A percentile compares a stretch with the other conserved stretches of the same genome.
Conservation (phyloP, 2,888 invertebrate genomes). For the Pachycephus smyrnensis region DNA sequence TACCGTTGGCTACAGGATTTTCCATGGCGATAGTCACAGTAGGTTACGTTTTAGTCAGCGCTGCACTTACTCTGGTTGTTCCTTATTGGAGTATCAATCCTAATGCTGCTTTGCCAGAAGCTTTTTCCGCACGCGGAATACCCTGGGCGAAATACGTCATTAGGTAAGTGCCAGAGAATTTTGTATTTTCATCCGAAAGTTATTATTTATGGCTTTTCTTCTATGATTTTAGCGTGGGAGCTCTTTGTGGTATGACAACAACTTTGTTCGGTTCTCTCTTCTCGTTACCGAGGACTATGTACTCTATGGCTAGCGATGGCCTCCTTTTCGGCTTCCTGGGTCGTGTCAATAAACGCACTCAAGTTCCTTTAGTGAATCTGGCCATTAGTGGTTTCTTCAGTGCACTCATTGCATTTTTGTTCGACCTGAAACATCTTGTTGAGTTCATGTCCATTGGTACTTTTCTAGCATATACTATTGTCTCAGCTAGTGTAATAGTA, state of each 20-base stretch:
- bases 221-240: slow-evolving; percentile 74
- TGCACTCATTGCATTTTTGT: slow-evolving; percentile 83
- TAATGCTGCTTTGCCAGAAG: slow-evolving; percentile 84
- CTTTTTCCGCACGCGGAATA: slow-evolving; percentile 80
- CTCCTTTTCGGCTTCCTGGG: slow-evolving; percentile 85
- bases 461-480: slow-evolving; percentile 89
- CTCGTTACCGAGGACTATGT: slow-evolving; percentile 87
- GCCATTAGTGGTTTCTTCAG: slow-evolving; percentile 82
- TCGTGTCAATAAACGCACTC: slow-evolving; percentile 81
- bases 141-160: slow-evolving; percentile 84
- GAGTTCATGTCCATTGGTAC: slow-evolving; percentile 96
- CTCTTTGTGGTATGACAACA: slow-evolving; percentile 93
- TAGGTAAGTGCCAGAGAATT: slow-evolving; percentile 38
- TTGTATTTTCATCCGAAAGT: background rate
- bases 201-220: background rate
- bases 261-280: slow-evolving; percentile 88
- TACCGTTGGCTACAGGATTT: slow-evolving; percentile 84
- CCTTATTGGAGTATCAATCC: slow-evolving; percentile 81
- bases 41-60: slow-evolving; percentile 84
- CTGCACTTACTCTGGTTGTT: slow-evolving; percentile 85
- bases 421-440: slow-evolving; percentile 89
- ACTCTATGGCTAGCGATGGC: slow-evolving; percentile 92
- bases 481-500: slow-evolving; percentile 90
- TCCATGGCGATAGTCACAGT: slow-evolving; percentile 85
- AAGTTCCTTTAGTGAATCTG: slow-evolving; percentile 83